These are phyloP conservation scores for Drosophila limbata DNA, from an alignment of 2,888 invertebrate species.

Conservation along the genomic window DNA sequence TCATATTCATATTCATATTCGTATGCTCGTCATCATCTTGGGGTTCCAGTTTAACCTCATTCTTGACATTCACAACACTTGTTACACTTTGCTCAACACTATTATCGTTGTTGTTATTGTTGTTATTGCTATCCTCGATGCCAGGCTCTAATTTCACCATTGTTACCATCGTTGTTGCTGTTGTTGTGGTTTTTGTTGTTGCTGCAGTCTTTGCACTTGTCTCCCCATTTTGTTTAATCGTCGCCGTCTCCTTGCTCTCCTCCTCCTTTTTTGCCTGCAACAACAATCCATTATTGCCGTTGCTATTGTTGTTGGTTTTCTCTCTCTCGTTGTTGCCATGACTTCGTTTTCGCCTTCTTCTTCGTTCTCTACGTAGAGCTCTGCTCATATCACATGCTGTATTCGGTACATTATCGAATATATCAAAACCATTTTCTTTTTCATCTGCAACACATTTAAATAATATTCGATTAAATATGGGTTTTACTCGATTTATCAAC, in stretches of 20 bases:
- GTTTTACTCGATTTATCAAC: neutral
- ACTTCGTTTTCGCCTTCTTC: constrained; percentile 30
- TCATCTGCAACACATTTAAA: constrained; percentile 84
- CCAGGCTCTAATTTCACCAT: constrained; percentile 64
- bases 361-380: constrained; percentile 78
- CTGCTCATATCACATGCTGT: constrained; percentile 83
- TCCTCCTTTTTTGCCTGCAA: constrained; percentile 8
- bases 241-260: constrained; percentile 38
- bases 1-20: constrained; percentile 16
- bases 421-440: constrained; percentile 84
- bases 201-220: constrained; percentile 71
- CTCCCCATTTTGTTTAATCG: constrained; percentile 69
- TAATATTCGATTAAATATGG: neutral
- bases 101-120: constrained; percentile 58
- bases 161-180: constrained; percentile 33
- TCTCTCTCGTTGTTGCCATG: constrained; percentile 29
- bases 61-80: constrained; percentile 75
- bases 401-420: constrained; percentile 84
- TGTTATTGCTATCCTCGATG: constrained; percentile 59
- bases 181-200: constrained; percentile 31
- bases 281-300: constrained; percentile 23
- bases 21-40: constrained; percentile 23
- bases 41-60: constrained; percentile 65
- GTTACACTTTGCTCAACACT: constrained; percentile 63
- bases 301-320: constrained; percentile 20